phyloP scores from a whole-genome alignment of 2,797 vertebrate species.

The Lutjanus campechanus region DNA sequence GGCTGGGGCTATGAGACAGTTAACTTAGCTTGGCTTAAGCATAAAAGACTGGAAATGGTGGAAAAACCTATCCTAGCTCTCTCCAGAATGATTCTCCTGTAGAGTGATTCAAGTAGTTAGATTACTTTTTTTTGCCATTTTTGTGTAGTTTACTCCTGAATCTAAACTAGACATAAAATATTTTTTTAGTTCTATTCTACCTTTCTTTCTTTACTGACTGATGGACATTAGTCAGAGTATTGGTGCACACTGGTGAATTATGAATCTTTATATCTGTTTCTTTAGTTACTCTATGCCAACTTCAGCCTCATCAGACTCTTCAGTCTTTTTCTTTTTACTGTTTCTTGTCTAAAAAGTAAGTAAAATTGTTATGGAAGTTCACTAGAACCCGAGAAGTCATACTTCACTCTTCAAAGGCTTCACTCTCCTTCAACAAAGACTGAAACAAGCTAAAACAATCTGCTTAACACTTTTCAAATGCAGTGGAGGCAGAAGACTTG shows the following conservation, averaged over 20 bases:
- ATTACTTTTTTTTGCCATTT: too few species aligned
- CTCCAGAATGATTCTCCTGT: too few species aligned
- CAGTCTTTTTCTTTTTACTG: not conserved
- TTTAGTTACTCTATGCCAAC: not conserved
- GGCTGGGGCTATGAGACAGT: not conserved
- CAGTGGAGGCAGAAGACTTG: not conserved
- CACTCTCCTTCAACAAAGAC: constrained; percentile 28
- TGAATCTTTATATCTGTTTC: not conserved
- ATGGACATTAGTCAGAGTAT: too few species aligned
- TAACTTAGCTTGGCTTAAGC: constrained; percentile 20
- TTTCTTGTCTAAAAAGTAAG: constrained; percentile 1
- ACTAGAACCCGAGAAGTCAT: not conserved
- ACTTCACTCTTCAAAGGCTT: constrained; percentile 14
- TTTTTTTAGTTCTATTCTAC: too few species aligned
- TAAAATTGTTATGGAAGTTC: not conserved
- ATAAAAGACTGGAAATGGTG: not conserved
- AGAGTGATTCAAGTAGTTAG: too few species aligned
- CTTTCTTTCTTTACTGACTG: too few species aligned
- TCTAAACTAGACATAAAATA: too few species aligned
- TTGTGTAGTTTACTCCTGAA: too few species aligned
- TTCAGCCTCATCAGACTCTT: not conserved
- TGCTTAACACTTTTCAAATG: not conserved
- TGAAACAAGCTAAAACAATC: constrained; percentile 27
- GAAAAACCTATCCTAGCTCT: not conserved
- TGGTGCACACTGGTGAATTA: not conserved